A percentile compares a stretch with the other conserved stretches of the same genome.
phyloP scores from a whole-genome alignment of 2,888 invertebrate species.

The Scaptomyza reducta region DNA sequence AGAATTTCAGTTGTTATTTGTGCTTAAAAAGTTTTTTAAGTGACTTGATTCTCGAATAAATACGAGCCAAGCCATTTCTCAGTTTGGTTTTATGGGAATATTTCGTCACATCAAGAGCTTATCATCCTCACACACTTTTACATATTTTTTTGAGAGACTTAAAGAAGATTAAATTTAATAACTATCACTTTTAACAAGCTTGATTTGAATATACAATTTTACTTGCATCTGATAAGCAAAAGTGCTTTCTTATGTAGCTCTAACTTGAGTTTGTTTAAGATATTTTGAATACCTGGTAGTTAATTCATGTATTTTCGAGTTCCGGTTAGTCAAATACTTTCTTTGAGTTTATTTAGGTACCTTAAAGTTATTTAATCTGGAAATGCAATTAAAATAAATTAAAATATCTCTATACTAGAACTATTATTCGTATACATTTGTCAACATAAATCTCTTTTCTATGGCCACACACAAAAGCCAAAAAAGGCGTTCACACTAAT shows the following conservation, averaged over 20 bases:
- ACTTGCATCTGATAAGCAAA: neutral
- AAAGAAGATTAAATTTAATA: neutral
- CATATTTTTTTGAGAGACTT: conserved; percentile 1
- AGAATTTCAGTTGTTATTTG: too few relatives aligned
- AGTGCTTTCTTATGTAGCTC: too few relatives aligned
- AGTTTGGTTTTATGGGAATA: neutral
- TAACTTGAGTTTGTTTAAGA: too few relatives aligned
- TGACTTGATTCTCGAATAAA: too few relatives aligned
- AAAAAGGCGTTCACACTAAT: conserved; percentile 30
- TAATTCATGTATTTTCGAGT: too few relatives aligned
- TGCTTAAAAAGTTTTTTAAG: too few relatives aligned
- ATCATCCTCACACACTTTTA: neutral
- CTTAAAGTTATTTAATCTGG: too few relatives aligned
- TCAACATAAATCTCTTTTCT: conserved; percentile 4
- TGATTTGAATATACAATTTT: neutral
- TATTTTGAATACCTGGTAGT: too few relatives aligned
- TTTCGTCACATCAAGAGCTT: neutral
- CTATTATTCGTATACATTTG: neutral
- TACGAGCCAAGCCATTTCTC: neutral
- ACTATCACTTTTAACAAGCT: too few relatives aligned
- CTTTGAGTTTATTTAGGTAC: neutral
- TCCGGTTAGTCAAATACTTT: too few relatives aligned
- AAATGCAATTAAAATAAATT: too few relatives aligned
- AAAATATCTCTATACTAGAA: neutral
- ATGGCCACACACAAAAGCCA: neutral